These are phyloP conservation scores for Delia radicum DNA, from an alignment of 1,140 invertebrate genomes.

Conservation along the genomic window DNA sequence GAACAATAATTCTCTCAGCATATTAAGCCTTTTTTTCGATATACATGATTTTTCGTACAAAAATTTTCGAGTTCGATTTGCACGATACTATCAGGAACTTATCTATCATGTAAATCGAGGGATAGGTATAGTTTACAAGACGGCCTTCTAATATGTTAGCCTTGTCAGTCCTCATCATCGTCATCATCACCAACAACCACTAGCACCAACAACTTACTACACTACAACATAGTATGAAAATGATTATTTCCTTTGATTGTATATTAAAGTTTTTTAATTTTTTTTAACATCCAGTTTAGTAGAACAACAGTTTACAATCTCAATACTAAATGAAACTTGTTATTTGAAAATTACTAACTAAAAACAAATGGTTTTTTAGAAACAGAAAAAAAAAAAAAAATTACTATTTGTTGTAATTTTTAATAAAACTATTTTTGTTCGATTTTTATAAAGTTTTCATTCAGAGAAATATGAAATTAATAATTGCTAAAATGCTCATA, in stretches of 20 bases:
- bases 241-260: neutral
- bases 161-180: neutral
- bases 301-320: neutral
- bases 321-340: neutral
- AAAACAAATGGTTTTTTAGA: neutral
- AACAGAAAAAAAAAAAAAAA: neutral
- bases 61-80: too few species aligned
- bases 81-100: too few species aligned
- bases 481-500: neutral
- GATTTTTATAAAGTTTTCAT: neutral
- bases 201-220: too few species aligned
- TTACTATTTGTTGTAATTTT: neutral
- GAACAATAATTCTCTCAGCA: too few species aligned
- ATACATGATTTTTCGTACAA: too few species aligned
- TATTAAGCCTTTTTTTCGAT: too few species aligned
- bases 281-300: neutral
- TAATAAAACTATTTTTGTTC: neutral
- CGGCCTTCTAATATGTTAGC: neutral
- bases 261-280: too few species aligned
- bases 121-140: neutral
- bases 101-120: too few species aligned
- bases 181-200: too few species aligned
- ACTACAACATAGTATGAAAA: neutral
- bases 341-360: neutral
- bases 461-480: neutral